Evolutionary conservation across 2,797 vertebrate genomes (phyloP), one percentile per base, ranked within the genome.

Genomic region (Acipenser ruthenus): DNA sequence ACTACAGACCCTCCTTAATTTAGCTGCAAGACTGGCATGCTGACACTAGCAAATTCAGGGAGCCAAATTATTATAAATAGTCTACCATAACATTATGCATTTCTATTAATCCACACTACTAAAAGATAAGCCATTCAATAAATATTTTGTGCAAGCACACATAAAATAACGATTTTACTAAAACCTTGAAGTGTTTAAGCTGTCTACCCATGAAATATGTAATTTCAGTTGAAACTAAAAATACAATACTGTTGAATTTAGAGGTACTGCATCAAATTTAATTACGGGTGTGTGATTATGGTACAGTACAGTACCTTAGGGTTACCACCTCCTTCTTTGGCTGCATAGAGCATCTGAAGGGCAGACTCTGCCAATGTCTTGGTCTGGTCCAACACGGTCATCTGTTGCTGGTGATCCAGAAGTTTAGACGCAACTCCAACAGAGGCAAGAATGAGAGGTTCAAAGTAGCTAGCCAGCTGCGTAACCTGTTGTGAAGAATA

Each of bases 271-370:
- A 49, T 0, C 4, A n/a, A 7, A 48, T 13, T 8, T 8, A 0
- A 7, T 55, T 4, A 68, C 12, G 55, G 61, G 49, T 1, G 6
- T 9, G 3, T 1, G 8, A 13, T 3, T 11, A 11, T 61, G 18
- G 50, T 49, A 50, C 15, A 9, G 37, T 3, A 70, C 48, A 0
- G 7, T 84, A 98, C 95, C 94, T 98, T 99, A 63, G 95, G 96
- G 78, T 99, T 99, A 59, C 96, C 96, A 0, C 96, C 96, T 0
- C 96, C 96, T 82, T 99, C 96, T 76, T 99, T 99, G 74, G 95
- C 95, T 6, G 96, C 96, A 0, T 99, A 99, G 6, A 99, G 80
- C 94, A 98, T 99, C 86, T 99, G 96, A 55, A 99, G 81, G 37
- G 96, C 93, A 10, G 96, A 99, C 71, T 99, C 96, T 0, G 96